Percentiles rank a stretch among this genome's conserved stretches.
Evolutionary conservation across 1,140 invertebrate genomes (phyloP).

Genomic region (Agraylea sexmaculata): DNA sequence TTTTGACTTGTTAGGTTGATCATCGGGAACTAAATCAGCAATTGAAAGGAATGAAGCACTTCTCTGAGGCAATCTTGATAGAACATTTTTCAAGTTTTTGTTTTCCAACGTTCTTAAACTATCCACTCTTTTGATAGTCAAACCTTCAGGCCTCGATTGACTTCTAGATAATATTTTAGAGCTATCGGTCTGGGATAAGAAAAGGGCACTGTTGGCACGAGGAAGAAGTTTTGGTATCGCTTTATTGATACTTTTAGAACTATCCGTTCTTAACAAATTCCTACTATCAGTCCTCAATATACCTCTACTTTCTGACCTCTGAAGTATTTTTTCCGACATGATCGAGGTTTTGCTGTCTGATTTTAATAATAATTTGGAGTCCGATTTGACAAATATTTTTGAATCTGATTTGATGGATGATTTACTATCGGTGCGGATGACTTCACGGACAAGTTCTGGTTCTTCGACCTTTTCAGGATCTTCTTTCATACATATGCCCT

Average conservation of each 20-base stretch:
- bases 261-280: slow-evolving; percentile 8
- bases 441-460: too few relatives aligned
- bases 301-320: too few relatives aligned
- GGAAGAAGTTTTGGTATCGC: slow-evolving; percentile 6
- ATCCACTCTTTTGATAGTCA: slow-evolving; percentile 31
- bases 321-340: too few relatives aligned
- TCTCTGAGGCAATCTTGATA: slow-evolving; percentile 34
- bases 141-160: slow-evolving; percentile 26
- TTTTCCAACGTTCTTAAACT: slow-evolving; percentile 36
- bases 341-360: too few relatives aligned
- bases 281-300: too few relatives aligned
- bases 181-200: slow-evolving; percentile 17
- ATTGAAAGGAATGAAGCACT: slow-evolving; percentile 39
- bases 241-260: slow-evolving; percentile 6
- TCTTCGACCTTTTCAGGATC: too few relatives aligned
- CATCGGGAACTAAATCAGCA: slow-evolving; percentile 28
- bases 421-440: too few relatives aligned
- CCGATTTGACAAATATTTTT: too few relatives aligned
- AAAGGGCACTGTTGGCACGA: slow-evolving; percentile 20
- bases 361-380: too few relatives aligned
- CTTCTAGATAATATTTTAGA: slow-evolving; percentile 28
- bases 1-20: slow-evolving; percentile 11
- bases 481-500: slow-evolving; percentile 13
- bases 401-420: too few relatives aligned
- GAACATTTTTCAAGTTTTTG: slow-evolving; percentile 32